Conservation (phyloP, 1,140 invertebrate species). For the Dreissena polymorpha region DNA sequence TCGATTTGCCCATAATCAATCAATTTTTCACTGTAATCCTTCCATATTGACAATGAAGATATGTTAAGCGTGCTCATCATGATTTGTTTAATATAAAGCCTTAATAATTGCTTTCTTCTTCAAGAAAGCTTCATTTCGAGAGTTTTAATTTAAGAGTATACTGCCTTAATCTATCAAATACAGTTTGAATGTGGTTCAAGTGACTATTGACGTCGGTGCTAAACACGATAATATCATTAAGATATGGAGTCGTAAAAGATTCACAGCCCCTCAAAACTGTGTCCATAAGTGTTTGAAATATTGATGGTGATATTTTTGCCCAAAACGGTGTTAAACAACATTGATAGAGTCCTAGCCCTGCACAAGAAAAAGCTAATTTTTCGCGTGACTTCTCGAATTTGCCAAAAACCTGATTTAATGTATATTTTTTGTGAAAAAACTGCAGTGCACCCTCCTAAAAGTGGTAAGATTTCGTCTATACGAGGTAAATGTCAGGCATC, state of each 20-base stretch:
- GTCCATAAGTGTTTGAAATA: constrained; percentile 11
- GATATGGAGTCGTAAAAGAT: constrained; percentile 11
- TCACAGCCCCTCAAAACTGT: no score
- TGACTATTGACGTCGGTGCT: background rate
- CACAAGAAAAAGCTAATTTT: constrained; percentile 35
- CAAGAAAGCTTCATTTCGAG: no score
- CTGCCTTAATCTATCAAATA: no score
- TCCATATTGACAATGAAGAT: no score
- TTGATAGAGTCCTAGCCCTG: constrained; percentile 9
- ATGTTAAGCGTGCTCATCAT: no score
- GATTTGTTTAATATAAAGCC: no score
- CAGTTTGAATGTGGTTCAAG: constrained; percentile 1
- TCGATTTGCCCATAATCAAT: no score
- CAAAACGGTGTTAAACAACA: constrained; percentile 16
- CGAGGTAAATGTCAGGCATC: constrained; percentile 55
- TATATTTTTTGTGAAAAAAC: constrained; percentile 60
- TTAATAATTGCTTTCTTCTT: no score
- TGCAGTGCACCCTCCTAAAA: constrained; percentile 47
- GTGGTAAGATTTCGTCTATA: constrained; percentile 59
- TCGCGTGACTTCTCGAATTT: background rate
- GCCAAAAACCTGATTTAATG: background rate
- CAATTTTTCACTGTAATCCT: no score
- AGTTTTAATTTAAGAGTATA: no score
- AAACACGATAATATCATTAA: constrained; percentile 62
- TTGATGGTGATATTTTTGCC: background rate